Evolutionary conservation across 2,113 vertebrate genomes (phyloP).

Genomic region (Amphilophus citrinellus): DNA sequence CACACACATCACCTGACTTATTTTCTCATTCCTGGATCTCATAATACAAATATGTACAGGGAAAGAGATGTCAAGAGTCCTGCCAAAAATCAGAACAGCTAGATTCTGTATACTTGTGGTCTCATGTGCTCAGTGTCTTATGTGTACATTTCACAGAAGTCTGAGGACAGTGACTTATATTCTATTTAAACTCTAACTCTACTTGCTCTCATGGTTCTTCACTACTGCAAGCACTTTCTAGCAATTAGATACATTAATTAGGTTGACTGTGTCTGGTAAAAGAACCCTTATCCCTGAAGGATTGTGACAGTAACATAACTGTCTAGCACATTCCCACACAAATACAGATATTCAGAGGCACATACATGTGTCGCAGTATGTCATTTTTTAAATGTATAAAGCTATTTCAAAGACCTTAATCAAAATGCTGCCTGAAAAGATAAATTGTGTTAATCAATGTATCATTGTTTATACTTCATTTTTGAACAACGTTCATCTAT

Average conservation of each 20-base stretch:
- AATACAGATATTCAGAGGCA: neutral
- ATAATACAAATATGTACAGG: neutral
- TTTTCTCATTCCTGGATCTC: neutral
- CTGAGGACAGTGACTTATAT: neutral
- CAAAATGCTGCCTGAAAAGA: neutral
- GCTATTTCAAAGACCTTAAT: neutral
- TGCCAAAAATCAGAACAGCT: neutral
- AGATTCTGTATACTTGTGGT: neutral
- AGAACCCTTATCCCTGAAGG: neutral
- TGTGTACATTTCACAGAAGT: neutral
- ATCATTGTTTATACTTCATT: neutral
- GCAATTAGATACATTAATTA: slow-evolving; percentile 32
- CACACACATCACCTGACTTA: no score
- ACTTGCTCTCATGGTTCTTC: slow-evolving; percentile 15
- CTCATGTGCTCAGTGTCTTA: neutral
- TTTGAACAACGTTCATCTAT: neutral
- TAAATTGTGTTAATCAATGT: neutral
- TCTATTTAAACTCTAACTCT: slow-evolving; percentile 16
- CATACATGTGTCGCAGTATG: neutral
- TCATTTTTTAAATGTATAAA: neutral
- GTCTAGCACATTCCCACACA: neutral
- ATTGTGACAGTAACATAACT: slow-evolving; percentile 15
- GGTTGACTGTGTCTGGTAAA: neutral
- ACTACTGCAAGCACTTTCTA: neutral
- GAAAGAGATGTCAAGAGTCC: no score